Evolutionary conservation across 2,797 vertebrate genomes (phyloP), one percentile per base, ranked within the genome.

Genomic region (Arremon brunneinucha): DNA sequence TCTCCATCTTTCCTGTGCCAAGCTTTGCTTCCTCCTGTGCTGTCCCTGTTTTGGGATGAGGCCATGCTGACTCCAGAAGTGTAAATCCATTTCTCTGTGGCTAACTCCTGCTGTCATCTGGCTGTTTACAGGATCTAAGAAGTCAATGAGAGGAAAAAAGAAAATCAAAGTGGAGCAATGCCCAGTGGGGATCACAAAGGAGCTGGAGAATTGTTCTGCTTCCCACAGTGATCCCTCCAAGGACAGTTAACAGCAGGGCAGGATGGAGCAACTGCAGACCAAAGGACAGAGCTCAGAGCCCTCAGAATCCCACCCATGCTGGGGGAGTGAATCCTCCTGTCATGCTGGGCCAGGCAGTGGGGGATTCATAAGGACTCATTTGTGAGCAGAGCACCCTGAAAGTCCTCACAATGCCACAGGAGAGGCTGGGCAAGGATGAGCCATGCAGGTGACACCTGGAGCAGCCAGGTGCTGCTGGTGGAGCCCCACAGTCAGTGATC

Each of bases 81-180:
- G 41, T 64, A 59, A 83, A 81, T 35, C 52, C 43, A 37, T 47
- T 19, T 14, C n/a, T 72, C 53, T 80, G 76, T 72, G 28, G 28
- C 28, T 85, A 35, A 85, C 24, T 30, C 67, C 64, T 34, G 44
- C 14, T 37, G n/a, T 78, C 62, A 6, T 47, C 76, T 92, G 71
- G 53, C 41, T 94, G 28, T 93, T 96, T 60, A 47, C 96, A 98
- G 98, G 90, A 55, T 65, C 83, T 47, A 97, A 97, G 95, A 98
- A 97, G 90, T 63, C 77, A 10, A 37, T 71, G 52, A 95, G 83
- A 84, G 96, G 94, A 65, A 97, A 70, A 65, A 97, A 93, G 92
- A 97, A 93, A 70, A 79, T 60, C 8, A 93, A 79, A 91, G 92
- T 64, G 27, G 49, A 94, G 59, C 72, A 74, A 50, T 30, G 71